Conservation (phyloP, 2,797 vertebrate species). For the Meriones psammophilus region DNA sequence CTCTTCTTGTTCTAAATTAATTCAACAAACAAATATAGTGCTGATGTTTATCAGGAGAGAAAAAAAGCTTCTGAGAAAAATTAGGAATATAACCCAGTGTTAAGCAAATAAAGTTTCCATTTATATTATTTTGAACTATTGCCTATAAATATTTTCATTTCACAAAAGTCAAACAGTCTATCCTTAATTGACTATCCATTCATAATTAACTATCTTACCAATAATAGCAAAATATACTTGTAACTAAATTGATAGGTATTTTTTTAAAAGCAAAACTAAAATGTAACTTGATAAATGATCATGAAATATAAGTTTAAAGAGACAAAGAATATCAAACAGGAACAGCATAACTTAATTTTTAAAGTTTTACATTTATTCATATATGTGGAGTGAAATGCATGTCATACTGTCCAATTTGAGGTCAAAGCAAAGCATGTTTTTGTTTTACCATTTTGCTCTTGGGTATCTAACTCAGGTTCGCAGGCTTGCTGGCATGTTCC, state of each 20-base stretch:
- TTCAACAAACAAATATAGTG: slow-evolving; percentile 13
- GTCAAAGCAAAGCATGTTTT: background rate
- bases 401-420: background rate
- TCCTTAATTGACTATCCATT: slow-evolving; percentile 86
- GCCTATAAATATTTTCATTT: slow-evolving; percentile 82
- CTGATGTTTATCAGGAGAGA: slow-evolving; percentile 5
- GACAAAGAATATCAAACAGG: slow-evolving; percentile 73
- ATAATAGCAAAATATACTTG: slow-evolving; percentile 83
- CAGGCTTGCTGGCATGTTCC: background rate
- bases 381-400: no score
- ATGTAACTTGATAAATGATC: slow-evolving; percentile 77
- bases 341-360: slow-evolving; percentile 48
- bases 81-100: slow-evolving; percentile 48
- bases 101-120: slow-evolving; percentile 84
- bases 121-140: slow-evolving; percentile 83
- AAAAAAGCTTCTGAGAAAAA: background rate
- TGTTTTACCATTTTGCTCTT: no score
- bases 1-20: slow-evolving; percentile 68
- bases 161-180: slow-evolving; percentile 85
- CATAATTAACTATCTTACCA: slow-evolving; percentile 88
- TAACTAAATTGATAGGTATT: slow-evolving; percentile 86
- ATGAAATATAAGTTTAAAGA: slow-evolving; percentile 77
- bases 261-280: slow-evolving; percentile 86
- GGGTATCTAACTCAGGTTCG: background rate
- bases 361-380: background rate